Conservation (phyloP, 2,113 vertebrate species). For the Gobiocypris rarus region DNA sequence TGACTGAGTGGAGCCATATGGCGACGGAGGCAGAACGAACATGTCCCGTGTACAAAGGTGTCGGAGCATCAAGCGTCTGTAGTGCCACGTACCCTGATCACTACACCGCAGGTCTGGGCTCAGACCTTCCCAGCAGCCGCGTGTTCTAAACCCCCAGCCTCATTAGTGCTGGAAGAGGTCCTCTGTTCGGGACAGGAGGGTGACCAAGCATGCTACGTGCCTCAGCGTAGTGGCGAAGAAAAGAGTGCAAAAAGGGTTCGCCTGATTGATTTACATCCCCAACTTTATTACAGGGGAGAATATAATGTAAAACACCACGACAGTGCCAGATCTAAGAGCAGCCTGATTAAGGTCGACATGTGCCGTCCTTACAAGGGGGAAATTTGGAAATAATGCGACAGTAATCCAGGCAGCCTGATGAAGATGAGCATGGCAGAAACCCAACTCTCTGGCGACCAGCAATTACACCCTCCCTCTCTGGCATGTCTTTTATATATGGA, state of each 20-base stretch:
- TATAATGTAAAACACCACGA: slow-evolving; percentile 50
- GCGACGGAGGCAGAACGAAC: slow-evolving; percentile 25
- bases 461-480: slow-evolving; percentile 25
- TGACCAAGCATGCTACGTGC: slow-evolving; percentile 17
- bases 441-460: slow-evolving; percentile 25
- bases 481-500: slow-evolving; percentile 29
- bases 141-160: slow-evolving; percentile 31
- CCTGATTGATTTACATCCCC: slow-evolving; percentile 45
- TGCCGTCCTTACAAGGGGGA: slow-evolving; percentile 46
- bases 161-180: slow-evolving; percentile 39
- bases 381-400: slow-evolving; percentile 58
- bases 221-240: neutral
- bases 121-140: slow-evolving; percentile 11
- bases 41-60: slow-evolving; percentile 47
- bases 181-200: slow-evolving; percentile 1
- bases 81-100: slow-evolving; percentile 33
- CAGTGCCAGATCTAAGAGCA: slow-evolving; percentile 37
- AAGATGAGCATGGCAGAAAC: slow-evolving; percentile 51
- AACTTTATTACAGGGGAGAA: slow-evolving; percentile 44
- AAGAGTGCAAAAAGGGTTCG: neutral
- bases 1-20: slow-evolving; percentile 60
- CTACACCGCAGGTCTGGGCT: neutral
- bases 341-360: slow-evolving; percentile 56
- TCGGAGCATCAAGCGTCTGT: slow-evolving; percentile 46
- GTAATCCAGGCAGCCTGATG: slow-evolving; percentile 51